A percentile compares a stretch with the other conserved stretches of the same genome.
Evolutionary conservation across 1,140 invertebrate genomes (phyloP).

Genomic region (Neodiprion lecontei): DNA sequence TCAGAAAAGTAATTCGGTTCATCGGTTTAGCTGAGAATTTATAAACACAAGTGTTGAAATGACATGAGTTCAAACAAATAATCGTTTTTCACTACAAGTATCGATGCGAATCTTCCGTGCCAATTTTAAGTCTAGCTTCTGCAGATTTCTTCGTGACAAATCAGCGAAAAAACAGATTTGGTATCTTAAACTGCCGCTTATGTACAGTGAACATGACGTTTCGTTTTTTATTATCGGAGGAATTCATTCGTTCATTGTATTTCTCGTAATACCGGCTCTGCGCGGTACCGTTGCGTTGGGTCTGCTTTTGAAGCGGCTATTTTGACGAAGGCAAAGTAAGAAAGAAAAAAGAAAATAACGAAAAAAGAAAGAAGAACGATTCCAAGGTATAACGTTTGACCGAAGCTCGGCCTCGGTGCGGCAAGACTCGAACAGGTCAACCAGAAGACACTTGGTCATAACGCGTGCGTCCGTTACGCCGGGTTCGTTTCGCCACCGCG

Average conservation of each 20-base stretch:
- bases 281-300: neutral
- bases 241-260: slow-evolving; percentile 30
- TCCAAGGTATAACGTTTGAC: neutral
- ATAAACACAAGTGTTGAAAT: too few relatives aligned
- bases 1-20: too few relatives aligned
- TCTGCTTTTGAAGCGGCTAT: neutral
- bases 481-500: neutral
- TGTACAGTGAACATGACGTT: too few relatives aligned
- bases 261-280: slow-evolving; percentile 23
- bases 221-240: neutral
- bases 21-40: too few relatives aligned
- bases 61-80: too few relatives aligned
- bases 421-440: neutral
- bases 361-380: too few relatives aligned
- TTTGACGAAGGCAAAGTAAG: neutral
- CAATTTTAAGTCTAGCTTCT: too few relatives aligned
- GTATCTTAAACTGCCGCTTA: too few relatives aligned
- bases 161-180: too few relatives aligned
- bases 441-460: neutral
- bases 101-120: neutral
- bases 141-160: neutral
- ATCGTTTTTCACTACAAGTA: too few relatives aligned
- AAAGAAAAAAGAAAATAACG: neutral
- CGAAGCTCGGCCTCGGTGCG: neutral
- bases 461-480: neutral